These are phyloP conservation scores for Yponomeuta cagnagella DNA, from an alignment of 2,888 invertebrate species.

Conservation along the genomic window DNA sequence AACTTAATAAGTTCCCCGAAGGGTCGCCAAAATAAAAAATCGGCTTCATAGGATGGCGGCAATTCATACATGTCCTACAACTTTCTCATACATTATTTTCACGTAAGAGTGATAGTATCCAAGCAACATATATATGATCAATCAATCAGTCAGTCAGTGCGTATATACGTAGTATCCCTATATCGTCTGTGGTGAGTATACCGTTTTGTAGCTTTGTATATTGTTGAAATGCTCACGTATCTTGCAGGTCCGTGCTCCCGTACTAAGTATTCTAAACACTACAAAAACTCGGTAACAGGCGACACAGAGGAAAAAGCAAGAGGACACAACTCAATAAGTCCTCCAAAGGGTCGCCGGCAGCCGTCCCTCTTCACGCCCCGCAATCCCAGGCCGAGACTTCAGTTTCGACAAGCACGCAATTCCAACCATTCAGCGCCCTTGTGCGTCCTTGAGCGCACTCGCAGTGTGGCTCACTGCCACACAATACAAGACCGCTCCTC, in stretches of 20 bases:
- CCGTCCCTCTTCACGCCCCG: neutral
- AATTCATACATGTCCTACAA: too few relatives aligned
- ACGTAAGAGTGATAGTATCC: too few relatives aligned
- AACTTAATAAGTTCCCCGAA: constrained; percentile 15
- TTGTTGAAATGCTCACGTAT: too few relatives aligned
- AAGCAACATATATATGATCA: too few relatives aligned
- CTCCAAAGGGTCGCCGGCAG: constrained; percentile 15
- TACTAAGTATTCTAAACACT: too few relatives aligned
- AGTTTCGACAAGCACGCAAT: constrained; percentile 8
- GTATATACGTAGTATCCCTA: too few relatives aligned
- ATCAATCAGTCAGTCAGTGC: too few relatives aligned
- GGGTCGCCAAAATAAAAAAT: neutral
- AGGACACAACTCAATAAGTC: constrained; percentile 14
- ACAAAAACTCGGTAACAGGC: neutral
- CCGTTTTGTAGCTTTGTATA: too few relatives aligned
- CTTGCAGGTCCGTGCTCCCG: too few relatives aligned
- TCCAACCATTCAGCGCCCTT: constrained; percentile 4
- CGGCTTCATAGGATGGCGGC: too few relatives aligned
- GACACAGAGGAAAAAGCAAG: constrained; percentile 8
- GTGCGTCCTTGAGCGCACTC: constrained; percentile 2
- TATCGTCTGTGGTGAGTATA: too few relatives aligned
- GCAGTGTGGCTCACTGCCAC: neutral
- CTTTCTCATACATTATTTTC: too few relatives aligned
- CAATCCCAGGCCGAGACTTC: neutral
- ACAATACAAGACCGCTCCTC: constrained; percentile 3